Percentiles rank a stretch among this genome's conserved stretches.
Evolutionary conservation across 2,888 invertebrate species (phyloP).

Genomic region (Merodon equestris): DNA sequence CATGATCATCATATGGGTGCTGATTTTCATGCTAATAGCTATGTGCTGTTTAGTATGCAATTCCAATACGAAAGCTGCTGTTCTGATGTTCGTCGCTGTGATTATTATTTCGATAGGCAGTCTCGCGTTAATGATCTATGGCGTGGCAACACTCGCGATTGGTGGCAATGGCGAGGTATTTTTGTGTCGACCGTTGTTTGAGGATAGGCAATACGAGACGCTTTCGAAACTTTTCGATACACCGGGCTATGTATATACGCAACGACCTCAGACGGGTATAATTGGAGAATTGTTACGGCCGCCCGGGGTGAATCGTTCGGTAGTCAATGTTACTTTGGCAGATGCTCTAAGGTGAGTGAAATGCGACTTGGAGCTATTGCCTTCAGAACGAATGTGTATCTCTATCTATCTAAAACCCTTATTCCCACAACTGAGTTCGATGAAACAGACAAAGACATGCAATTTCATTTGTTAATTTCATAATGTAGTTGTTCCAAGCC

Average conservation of each 20-base stretch:
- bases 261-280: slow-evolving; percentile 78
- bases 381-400: too few species aligned
- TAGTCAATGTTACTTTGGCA: slow-evolving; percentile 77
- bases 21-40: slow-evolving; percentile 76
- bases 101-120: slow-evolving; percentile 76
- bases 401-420: too few species aligned
- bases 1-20: slow-evolving; percentile 76
- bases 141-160: slow-evolving; percentile 75
- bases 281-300: slow-evolving; percentile 77
- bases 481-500: too few species aligned
- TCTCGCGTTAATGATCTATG: slow-evolving; percentile 75
- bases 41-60: slow-evolving; percentile 78
- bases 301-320: slow-evolving; percentile 75
- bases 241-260: slow-evolving; percentile 82
- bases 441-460: too few species aligned
- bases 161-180: slow-evolving; percentile 80
- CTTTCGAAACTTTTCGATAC: slow-evolving; percentile 84
- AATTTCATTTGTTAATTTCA: too few species aligned
- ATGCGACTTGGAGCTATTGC: too few species aligned
- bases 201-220: slow-evolving; percentile 82
- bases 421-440: too few species aligned
- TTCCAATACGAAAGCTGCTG: slow-evolving; percentile 76
- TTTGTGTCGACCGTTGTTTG: slow-evolving; percentile 86
- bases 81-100: slow-evolving; percentile 75
- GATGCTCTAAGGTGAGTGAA: slow-evolving; percentile 77